Evolutionary conservation across 2,797 vertebrate genomes (phyloP), one percentile per base, ranked within the genome.

Genomic region (Tamandua tetradactyla): DNA sequence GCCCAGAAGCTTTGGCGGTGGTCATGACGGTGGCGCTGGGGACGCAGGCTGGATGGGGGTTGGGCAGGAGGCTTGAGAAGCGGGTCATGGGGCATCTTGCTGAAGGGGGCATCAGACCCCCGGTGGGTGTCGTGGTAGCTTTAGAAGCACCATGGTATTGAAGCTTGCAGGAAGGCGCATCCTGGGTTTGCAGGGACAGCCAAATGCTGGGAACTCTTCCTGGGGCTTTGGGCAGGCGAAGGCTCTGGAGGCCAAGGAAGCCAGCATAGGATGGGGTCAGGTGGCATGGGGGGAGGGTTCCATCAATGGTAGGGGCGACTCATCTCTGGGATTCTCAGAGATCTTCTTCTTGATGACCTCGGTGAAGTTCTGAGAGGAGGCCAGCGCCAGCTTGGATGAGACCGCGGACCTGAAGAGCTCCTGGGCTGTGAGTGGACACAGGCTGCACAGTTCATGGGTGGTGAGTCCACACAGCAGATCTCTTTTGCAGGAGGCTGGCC

Each of bases 71-170:
- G 62, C 99, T 98, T 15, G 99, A 99, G 97, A 99, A 99, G 78
- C n/a, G n/a, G n/a, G n/a, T n/a, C 99, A 99, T 0, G 99, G 0
- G 99, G 99, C 0, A 99, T 99, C 95, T 99, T 99, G 88, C 99
- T 98, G 79, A 98, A 1, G 98, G 97, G 89, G 98, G 97, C 0
- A 96, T 98, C 89, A 99, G 98, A 95, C 97, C 97, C n/a, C n/a
- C n/a, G n/a, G n/a, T n/a, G n/a, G n/a, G n/a, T n/a, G n/a, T n/a
- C n/a, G n/a, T n/a, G n/a, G n/a, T n/a, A n/a, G n/a, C n/a, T 99
- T 99, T 80, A 98, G 42, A 3, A 99, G 99, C 98, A 99, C 99
- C n/a, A n/a, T n/a, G 18, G 98, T 97, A 97, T 98, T 99, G 98
- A 99, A 99, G 79, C 99, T 99, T 99, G 87, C 0, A 14, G 99